Conservation (phyloP, 2,113 vertebrate species). For the Silurus meridionalis region DNA sequence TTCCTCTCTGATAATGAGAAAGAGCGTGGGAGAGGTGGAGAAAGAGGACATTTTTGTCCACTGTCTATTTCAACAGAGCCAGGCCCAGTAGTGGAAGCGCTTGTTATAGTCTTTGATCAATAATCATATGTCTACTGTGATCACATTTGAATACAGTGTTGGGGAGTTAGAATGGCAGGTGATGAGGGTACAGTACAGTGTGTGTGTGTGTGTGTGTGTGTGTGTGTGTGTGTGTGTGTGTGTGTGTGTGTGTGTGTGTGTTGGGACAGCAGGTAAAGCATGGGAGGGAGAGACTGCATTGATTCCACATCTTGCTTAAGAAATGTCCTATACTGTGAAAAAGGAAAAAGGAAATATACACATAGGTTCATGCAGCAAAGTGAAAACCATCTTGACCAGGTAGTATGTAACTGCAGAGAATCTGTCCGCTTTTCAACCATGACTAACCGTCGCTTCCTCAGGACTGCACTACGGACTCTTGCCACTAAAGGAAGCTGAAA, state of each 20-base stretch:
- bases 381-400: constrained; percentile 58
- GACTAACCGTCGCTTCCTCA: constrained; percentile 36
- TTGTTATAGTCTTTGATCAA: constrained; percentile 78
- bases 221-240: constrained; percentile 4
- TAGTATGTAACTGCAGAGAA: constrained; percentile 53
- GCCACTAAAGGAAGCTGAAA: constrained; percentile 65
- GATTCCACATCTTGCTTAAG: constrained; percentile 66
- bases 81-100: constrained; percentile 76
- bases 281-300: constrained; percentile 63
- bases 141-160: constrained; percentile 71
- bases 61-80: constrained; percentile 68
- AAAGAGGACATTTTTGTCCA: background rate
- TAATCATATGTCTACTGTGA: constrained; percentile 72
- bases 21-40: background rate
- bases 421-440: constrained; percentile 13
- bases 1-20: constrained; percentile 2
- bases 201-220: constrained; percentile 6
- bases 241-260: constrained; percentile 17
- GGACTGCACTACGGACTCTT: constrained; percentile 60
- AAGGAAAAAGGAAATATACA: background rate
- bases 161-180: constrained; percentile 43
- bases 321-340: constrained; percentile 48
- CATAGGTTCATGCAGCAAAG: constrained; percentile 29
- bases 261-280: constrained; percentile 35
- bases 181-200: background rate